These are phyloP conservation scores for Macrosiphum euphorbiae DNA, from an alignment of 2,888 invertebrate genomes.

Conservation along the genomic window DNA sequence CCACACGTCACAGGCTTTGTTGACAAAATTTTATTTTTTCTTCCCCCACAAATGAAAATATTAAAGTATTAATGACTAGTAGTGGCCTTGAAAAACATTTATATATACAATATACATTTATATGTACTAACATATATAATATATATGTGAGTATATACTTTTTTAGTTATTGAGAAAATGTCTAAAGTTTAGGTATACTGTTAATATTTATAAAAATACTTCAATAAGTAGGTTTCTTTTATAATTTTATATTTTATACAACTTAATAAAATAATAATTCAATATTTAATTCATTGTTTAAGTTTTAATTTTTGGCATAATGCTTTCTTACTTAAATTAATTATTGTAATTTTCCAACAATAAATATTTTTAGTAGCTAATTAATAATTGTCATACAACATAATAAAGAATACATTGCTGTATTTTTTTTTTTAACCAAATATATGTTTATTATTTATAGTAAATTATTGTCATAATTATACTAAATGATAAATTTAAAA, in stretches of 20 bases:
- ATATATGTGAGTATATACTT: no score
- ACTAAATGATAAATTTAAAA: not conserved
- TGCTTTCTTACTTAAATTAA: not conserved
- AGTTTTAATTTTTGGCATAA: not conserved
- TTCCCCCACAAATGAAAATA: conserved; percentile 49
- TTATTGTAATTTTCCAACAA: not conserved
- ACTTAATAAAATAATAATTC: not conserved
- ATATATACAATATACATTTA: not conserved
- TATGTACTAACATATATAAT: no score
- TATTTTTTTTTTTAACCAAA: not conserved
- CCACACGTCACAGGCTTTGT: conserved; percentile 61
- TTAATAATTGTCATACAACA: not conserved
- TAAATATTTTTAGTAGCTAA: not conserved
- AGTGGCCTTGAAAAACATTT: conserved; percentile 32
- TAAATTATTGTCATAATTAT: not conserved
- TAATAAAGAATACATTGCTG: not conserved
- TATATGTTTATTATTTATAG: not conserved
- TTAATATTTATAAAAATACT: not conserved
- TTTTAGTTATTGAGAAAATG: not conserved
- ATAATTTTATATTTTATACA: not conserved
- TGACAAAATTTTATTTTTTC: conserved; percentile 54
- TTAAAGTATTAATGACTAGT: conserved; percentile 26
- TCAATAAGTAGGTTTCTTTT: not conserved
- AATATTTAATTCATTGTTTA: not conserved
- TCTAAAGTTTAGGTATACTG: not conserved